These are phyloP conservation scores for Gasteruption jaculator DNA, from an alignment of 2,888 invertebrate species.

Conservation along the genomic window DNA sequence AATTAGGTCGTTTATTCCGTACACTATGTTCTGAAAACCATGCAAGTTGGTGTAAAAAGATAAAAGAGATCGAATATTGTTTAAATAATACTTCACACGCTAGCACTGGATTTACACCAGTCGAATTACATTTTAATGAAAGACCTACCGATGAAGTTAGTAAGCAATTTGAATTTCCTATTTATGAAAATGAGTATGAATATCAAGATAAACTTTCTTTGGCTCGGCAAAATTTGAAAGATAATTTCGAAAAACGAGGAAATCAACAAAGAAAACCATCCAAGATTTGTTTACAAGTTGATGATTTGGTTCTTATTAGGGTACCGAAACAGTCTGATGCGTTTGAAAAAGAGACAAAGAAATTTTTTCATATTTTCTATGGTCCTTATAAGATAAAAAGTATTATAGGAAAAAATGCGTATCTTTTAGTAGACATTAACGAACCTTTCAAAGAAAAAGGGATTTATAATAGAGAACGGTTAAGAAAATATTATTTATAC, in stretches of 20 bases:
- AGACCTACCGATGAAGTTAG: background rate
- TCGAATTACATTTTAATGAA: slow-evolving; percentile 6
- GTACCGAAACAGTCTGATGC: slow-evolving; percentile 4
- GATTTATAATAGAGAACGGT: no score
- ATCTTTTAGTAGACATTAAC: no score
- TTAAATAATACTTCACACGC: slow-evolving; percentile 6
- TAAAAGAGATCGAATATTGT: background rate
- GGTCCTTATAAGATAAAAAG: slow-evolving; percentile 4
- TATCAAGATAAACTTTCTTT: background rate
- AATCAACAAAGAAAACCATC: background rate
- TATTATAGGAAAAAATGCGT: slow-evolving; percentile 2
- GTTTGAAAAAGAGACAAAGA: background rate
- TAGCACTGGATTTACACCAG: background rate
- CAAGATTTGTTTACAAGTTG: background rate
- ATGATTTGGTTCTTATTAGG: background rate
- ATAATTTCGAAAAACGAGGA: no score
- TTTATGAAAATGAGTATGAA: background rate
- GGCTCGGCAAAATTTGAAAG: background rate
- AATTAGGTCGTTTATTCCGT: slow-evolving; percentile 7
- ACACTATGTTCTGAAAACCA: slow-evolving; percentile 2
- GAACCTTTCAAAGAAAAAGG: slow-evolving; percentile 25
- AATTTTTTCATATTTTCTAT: slow-evolving; percentile 9
- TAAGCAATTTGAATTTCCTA: slow-evolving; percentile 1
- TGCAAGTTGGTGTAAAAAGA: background rate
- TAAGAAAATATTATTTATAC: no score